Evolutionary conservation across 2,888 invertebrate species (phyloP), one percentile per base, ranked within the genome.

Genomic region (Busseola fusca): DNA sequence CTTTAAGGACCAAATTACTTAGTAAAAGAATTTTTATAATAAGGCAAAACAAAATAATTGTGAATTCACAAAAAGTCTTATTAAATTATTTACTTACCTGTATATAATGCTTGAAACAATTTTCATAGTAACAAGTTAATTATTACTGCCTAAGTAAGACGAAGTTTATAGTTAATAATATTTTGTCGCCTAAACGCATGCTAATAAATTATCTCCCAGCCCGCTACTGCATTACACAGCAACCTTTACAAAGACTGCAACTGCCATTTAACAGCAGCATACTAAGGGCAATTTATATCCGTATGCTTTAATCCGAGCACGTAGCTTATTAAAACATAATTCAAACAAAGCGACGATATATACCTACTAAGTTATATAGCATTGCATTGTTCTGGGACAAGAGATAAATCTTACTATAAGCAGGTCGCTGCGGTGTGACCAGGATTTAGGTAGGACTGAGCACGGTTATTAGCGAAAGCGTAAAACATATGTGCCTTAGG

Each of bases 371-470:
- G 45, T 57, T 72, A 58, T 65, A 66, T 68, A 77, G 59, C 48
- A 75, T 83, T 76, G 85, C 86, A 90, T 89, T 90, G 89, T 89
- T 84, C 78, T 72, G 45, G 56, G 84, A 83, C 83, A 69, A 63
- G 67, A 89, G 87, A 91, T 91, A 90, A 89, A 86, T 86, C 84
- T 84, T 80, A 57, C 14, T 52, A 30, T 72, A 85, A 85, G 69
- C 76, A 84, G 85, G 85, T 83, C 76, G 69, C 72, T 60, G 50
- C 64, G 58, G 37, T 50, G 57, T 59, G 56, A 64, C 81, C 64
- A 80, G 14, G 67, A 58, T 56, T 64, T 72, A 12, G 10, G 16
- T 60, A 37, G n/a, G n/a, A 64, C 67, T 30, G 42, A 25, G 60
- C 7, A 73, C 42, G 9, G 14, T 69, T 16, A 45, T 52, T 71